These are phyloP conservation scores for Lordiphosa mommai DNA, from an alignment of 1,140 invertebrate species.

Conservation along the genomic window DNA sequence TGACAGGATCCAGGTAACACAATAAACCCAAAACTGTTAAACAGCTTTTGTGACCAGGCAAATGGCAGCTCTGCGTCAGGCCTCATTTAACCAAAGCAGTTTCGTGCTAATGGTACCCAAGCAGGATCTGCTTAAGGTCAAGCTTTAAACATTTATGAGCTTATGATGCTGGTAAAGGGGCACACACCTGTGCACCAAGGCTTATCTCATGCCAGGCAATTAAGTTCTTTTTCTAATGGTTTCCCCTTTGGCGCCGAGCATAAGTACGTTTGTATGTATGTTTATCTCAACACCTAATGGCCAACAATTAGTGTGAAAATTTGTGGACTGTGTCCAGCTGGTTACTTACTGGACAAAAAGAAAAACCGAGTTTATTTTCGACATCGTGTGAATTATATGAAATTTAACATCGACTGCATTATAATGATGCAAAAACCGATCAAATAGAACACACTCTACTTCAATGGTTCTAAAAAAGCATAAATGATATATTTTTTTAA, in stretches of 20 bases:
- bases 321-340: conserved; percentile 7
- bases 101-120: conserved; percentile 34
- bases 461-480: no score
- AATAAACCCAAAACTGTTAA: conserved; percentile 44
- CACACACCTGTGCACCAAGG: conserved; percentile 19
- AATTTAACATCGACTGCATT: no score
- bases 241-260: conserved; percentile 10
- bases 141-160: conserved; percentile 21
- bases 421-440: no score
- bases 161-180: conserved; percentile 47
- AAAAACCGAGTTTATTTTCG: no score
- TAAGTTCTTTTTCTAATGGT: conserved; percentile 32
- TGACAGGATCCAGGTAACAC: not conserved
- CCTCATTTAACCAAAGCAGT: conserved; percentile 47
- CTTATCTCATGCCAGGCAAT: conserved; percentile 42
- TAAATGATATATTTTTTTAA: no score
- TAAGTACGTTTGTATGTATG: not conserved
- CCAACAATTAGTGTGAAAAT: conserved; percentile 35
- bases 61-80: conserved; percentile 58
- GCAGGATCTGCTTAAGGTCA: conserved; percentile 5
- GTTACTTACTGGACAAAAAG: no score
- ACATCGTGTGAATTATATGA: no score
- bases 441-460: no score
- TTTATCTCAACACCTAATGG: conserved; percentile 42
- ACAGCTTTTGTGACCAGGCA: conserved; percentile 37